Base-by-base conservation (phyloP, 2,888 invertebrate genomes). In the Nemotelus pantherinus region DNA sequence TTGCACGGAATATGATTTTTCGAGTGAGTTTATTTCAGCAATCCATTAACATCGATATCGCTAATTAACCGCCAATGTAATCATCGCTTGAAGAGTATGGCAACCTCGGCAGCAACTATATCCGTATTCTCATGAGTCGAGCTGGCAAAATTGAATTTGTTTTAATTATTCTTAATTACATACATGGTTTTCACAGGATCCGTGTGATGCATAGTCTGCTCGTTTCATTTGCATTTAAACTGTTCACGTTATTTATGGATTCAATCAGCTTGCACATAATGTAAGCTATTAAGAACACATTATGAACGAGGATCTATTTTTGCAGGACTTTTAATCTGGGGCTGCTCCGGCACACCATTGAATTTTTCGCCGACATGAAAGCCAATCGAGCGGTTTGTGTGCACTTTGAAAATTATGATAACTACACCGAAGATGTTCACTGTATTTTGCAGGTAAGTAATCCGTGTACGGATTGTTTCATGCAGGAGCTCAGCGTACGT, bases 361-460 rank as follows among this genome's bases (percentile, higher is more conserved):
- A 79, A 5, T 79, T 80, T 65, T 80, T 79, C 57, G 67, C 78
- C 4, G 79, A 80, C 48, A 80, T 78, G 53, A 80, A 74, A 63
- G 65, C 70, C 3, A 76, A 78, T n/a, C 63, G 76, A 55, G 55
- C 48, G 55, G 70, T 64, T n/a, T 68, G 67, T 50, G 53, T 72
- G 10, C 43, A 65, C 47, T 77, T 80, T 65, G 67, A 77, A 44
- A 65, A 72, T 41, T 80, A 80, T 63, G 63, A 64, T 65, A 76
- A 67, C 48, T 78, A 72, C 39, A 44, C n/a, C 10, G 65, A 75
- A n/a, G 78, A 78, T 65, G 63, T 78, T 9, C 55, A 76, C 55
- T 48, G 58, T 39, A 74, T 74, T 58, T 44, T 74, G 60, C 60
- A 74, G 60, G 72, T 74, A 47, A 57, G 72, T 60, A 70, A 41